These are phyloP conservation scores for Mormyrops boulengeri DNA, from an alignment of 2,797 vertebrate species.

Conservation along the genomic window DNA sequence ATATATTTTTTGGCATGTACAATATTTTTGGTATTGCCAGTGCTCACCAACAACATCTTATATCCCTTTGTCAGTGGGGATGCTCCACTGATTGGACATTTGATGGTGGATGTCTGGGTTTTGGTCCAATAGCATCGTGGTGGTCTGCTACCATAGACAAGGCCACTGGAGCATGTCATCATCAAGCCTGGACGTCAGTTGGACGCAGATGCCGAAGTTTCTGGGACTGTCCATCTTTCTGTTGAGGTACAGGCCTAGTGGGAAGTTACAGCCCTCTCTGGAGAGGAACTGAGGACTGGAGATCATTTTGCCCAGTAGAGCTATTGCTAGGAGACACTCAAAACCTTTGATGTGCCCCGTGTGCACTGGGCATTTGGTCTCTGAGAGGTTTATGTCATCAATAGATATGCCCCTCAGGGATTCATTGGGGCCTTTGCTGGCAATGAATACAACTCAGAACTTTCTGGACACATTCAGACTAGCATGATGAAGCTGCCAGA, in stretches of 20 bases:
- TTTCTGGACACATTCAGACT: conserved; percentile 59
- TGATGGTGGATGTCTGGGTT: conserved; percentile 76
- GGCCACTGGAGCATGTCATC: conserved; percentile 62
- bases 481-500: conserved; percentile 78
- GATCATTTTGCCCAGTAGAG: conserved; percentile 36
- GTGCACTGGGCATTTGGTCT: conserved; percentile 80
- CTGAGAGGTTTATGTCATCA: conserved; percentile 87
- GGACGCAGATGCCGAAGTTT: conserved; percentile 63
- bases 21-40: background rate
- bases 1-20: background rate
- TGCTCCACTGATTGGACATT: conserved; percentile 83
- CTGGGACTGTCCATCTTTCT: conserved; percentile 32
- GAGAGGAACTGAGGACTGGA: conserved; percentile 77
- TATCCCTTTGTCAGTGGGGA: conserved; percentile 75
- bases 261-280: conserved; percentile 79
- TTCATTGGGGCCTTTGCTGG: conserved; percentile 44
- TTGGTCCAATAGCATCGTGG: conserved; percentile 85
- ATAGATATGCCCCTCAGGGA: conserved; percentile 74
- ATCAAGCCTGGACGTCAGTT: conserved; percentile 67
- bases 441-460: conserved; percentile 78
- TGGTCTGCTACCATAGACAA: conserved; percentile 63
- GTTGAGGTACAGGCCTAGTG: conserved; percentile 62
- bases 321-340: conserved; percentile 54
- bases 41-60: conserved; percentile 43
- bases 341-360: conserved; percentile 82